Evolutionary conservation across 2,113 vertebrate species (phyloP), one percentile per base, ranked within the genome.

Genomic region (Rissa tridactyla): DNA sequence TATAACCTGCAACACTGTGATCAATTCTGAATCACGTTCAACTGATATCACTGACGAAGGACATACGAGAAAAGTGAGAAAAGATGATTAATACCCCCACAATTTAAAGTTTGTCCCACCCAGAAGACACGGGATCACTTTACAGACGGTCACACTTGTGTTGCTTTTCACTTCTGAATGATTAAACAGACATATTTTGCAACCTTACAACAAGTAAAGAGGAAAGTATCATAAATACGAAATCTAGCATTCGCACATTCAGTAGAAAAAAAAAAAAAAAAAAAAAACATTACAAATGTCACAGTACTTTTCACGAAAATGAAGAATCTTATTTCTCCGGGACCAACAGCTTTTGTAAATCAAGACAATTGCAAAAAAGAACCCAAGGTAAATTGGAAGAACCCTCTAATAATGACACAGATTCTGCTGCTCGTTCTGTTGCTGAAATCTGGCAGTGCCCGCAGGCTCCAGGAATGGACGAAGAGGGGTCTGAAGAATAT

Each of bases 381-480:
- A 55, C 21, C n/a, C 20, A 8, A 75, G 30, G 42, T 38, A 62
- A 73, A 70, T 1, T 44, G 57, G 51, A 86, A 83, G 40, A 82
- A 86, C 9, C 12, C 26, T 66, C 46, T 36, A 51, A 47, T 5
- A 34, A 30, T 1, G 3, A 61, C 82, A 61, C 17, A 69, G 47
- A 54, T 34, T 20, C 51, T 51, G 40, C 47, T 49, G 47, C 60
- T 61, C 26, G 4, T 61, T 80, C 72, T 11, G 3, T 7, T 46
- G 22, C 29, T 62, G 17, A 58, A 82, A 82, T n/a, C 22, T 14
- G 57, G 27, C 32, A 42, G 32, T 16, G 36, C 29, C 51, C 15
- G 0, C 52, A 78, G 55, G 57, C n/a, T 68, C 34, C 65, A 71
- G 69, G 47, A 64, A 84, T 0, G 1, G 42, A 54, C 0, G 3